Evolutionary conservation across 2,888 invertebrate genomes (phyloP).

Genomic region (Camponotus fellah): DNA sequence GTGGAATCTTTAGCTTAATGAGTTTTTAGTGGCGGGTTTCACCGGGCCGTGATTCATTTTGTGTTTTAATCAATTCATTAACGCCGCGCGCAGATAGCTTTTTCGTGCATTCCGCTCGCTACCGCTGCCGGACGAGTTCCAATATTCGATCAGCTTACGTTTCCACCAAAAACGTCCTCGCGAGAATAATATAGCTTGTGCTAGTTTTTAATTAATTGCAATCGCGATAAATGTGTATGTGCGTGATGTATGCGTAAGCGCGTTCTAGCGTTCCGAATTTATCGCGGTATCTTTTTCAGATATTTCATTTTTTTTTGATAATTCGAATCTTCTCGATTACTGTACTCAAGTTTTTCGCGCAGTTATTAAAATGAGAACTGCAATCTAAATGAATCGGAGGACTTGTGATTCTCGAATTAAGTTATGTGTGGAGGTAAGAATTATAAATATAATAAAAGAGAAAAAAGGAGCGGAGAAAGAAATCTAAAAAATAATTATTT

Average conservation of each 20-base stretch:
- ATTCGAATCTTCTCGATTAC: background rate
- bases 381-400: background rate
- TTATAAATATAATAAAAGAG: background rate
- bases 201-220: conserved; percentile 56
- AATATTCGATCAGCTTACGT: conserved; percentile 66
- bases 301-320: conserved; percentile 18
- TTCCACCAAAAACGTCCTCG: conserved; percentile 58
- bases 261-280: conserved; percentile 44
- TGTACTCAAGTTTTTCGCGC: conserved; percentile 9
- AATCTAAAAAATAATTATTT: background rate
- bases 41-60: conserved; percentile 76
- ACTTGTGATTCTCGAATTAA: background rate
- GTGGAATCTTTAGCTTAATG: conserved; percentile 81
- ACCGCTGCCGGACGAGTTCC: conserved; percentile 63
- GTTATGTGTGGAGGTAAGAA: background rate
- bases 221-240: conserved; percentile 11
- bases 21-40: conserved; percentile 81
- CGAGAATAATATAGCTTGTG: conserved; percentile 49
- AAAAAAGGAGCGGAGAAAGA: background rate
- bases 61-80: conserved; percentile 84
- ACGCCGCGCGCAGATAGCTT: conserved; percentile 74
- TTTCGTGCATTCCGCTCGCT: conserved; percentile 61
- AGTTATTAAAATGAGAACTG: background rate
- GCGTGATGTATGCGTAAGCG: conserved; percentile 14
- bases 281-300: conserved; percentile 52